Base-by-base conservation (phyloP, 1,140 invertebrate species). In the Pseudomyrmex flavicornis region DNA sequence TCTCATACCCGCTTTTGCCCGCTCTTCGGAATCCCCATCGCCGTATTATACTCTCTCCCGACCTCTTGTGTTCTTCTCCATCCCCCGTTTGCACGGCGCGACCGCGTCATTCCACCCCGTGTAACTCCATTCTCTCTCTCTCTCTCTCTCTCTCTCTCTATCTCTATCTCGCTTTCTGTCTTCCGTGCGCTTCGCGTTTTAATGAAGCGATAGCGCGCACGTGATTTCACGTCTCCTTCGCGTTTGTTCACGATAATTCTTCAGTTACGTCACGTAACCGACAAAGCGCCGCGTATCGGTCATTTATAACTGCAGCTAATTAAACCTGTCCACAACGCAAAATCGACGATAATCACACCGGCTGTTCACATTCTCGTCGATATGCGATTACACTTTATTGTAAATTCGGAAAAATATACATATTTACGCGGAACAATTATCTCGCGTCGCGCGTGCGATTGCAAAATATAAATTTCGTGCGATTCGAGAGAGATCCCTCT, bases 171-270 rank as follows among this genome's bases (percentile, higher is more conserved):
- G 59, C 46, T 13, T 35, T 62, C 35, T 52, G 48, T 75, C 44
- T 69, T 72, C 66, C 70, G 76, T 80, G 74, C 62, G 52, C 82
- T 66, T 82, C 20, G 46, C 46, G 44, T 80, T 80, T 72, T 80
- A 79, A 80, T 80, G 54, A 80, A 80, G 54, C 66, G 76, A 80
- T 80, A 80, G 56, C 52, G 44, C 26, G 72, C 26, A 79, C 56
- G 66, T 66, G 72, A 77, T 63, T 66, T 50, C 54, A 17, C 48
- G 48, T 48, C 63, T 48, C 62, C 17, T 75, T 9, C 59, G 72
- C 17, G 13, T 52, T 70, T 9, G 46, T 10, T 56, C 79, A 70
- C 66, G 82, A 79, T 80, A 80, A 80, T 70, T 54, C 22, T 44
- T 80, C 66, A 80, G 70, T 80, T 80, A 48, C 59, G 58, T 59